Conservation (phyloP, 2,113 vertebrate species). For the Lepisosteus osseus region DNA sequence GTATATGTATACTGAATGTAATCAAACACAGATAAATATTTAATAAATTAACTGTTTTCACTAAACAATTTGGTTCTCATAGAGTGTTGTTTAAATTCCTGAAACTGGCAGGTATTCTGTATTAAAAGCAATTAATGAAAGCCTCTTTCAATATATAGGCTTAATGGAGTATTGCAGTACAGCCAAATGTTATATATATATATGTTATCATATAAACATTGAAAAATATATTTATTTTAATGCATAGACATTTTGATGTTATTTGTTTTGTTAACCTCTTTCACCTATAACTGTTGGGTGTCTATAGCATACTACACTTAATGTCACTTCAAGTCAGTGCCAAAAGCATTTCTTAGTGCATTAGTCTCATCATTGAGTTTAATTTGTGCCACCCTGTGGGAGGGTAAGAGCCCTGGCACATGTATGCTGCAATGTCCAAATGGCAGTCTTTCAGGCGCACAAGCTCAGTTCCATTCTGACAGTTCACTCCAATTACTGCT, state of each 20-base stretch:
- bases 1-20: no score
- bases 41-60: no score
- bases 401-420: conserved; percentile 50
- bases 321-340: conserved; percentile 29
- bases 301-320: conserved; percentile 21
- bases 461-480: conserved; percentile 50
- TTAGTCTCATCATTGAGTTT: conserved; percentile 64
- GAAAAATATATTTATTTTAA: no score
- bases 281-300: conserved; percentile 15
- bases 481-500: conserved; percentile 62
- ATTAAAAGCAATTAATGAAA: no score
- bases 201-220: not conserved
- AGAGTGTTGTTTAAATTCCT: no score
- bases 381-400: conserved; percentile 53
- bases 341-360: conserved; percentile 56
- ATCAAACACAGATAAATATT: no score
- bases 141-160: no score
- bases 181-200: no score
- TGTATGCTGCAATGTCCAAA: conserved; percentile 29
- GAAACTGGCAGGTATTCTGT: no score
- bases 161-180: no score
- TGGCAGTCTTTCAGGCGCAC: conserved; percentile 30
- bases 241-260: not conserved
- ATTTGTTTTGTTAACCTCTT: not conserved
- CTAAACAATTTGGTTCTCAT: no score